phyloP scores from a whole-genome alignment of 2,113 vertebrate species.

The Heterotilapia buettikoferi region DNA sequence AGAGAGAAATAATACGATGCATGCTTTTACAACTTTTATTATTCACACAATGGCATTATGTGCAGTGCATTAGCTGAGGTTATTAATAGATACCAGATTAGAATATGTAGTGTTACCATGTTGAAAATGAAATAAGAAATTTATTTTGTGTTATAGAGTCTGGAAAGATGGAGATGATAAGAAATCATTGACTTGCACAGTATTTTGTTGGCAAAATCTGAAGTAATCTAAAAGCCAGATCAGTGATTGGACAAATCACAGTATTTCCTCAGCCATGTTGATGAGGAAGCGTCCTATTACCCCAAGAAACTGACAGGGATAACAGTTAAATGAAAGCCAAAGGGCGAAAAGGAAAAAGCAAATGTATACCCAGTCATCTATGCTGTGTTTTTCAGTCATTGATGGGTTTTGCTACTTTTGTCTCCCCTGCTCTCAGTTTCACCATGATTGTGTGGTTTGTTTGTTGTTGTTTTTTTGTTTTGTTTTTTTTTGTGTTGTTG shows the following conservation, averaged over 20 bases:
- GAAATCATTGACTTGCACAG: neutral
- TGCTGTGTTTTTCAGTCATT: neutral
- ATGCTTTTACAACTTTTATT: neutral
- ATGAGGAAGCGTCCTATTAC: neutral
- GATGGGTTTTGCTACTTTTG: neutral
- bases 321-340: neutral
- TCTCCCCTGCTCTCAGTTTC: neutral
- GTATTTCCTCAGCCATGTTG: neutral
- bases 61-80: neutral
- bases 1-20: neutral
- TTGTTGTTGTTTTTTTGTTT: neutral
- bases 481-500: neutral
- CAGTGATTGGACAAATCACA: neutral
- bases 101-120: neutral
- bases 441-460: neutral
- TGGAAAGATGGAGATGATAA: neutral
- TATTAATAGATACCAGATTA: neutral
- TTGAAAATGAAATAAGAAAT: neutral
- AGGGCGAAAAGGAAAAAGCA: rapidly evolving
- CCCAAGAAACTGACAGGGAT: neutral
- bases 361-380: neutral
- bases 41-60: neutral
- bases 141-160: neutral
- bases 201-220: neutral
- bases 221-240: neutral